phyloP scores from a whole-genome alignment of 2,113 vertebrate genomes.

The Paramisgurnus dabryanus region DNA sequence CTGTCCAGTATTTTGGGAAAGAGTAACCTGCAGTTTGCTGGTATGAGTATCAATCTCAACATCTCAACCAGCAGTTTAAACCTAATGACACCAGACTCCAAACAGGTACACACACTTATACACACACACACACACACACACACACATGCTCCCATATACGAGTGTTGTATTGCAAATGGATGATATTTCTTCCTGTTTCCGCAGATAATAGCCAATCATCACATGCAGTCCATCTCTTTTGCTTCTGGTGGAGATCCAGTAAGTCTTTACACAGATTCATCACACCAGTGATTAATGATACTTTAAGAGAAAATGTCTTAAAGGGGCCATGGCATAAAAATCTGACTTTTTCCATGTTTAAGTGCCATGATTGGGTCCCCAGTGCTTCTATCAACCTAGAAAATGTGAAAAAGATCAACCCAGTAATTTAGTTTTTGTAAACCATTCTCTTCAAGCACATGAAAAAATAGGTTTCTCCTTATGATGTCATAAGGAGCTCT shows the following conservation, averaged over 20 bases:
- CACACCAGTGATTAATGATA: neutral
- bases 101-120: conserved; percentile 81
- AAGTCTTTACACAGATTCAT: conserved; percentile 65
- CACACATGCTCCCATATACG: neutral
- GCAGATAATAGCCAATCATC: conserved; percentile 98
- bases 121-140: neutral
- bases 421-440: too few species aligned
- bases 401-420: too few species aligned
- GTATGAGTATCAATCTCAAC: conserved; percentile 94
- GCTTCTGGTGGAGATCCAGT: conserved; percentile 96
- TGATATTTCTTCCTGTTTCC: conserved; percentile 37
- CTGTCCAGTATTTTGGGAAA: conserved; percentile 94
- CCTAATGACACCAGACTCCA: conserved; percentile 92
- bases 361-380: too few species aligned
- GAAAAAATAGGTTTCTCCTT: too few species aligned
- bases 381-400: too few species aligned
- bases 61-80: conserved; percentile 97
- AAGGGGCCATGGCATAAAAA: too few species aligned
- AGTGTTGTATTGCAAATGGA: conserved; percentile 25
- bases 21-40: conserved; percentile 97
- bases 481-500: too few species aligned
- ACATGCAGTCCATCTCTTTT: conserved; percentile 99
- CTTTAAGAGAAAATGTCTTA: too few species aligned
- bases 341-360: too few species aligned
- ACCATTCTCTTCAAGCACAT: too few species aligned